phyloP scores from a whole-genome alignment of 2,888 invertebrate genomes.

The Plutella xylostella region DNA sequence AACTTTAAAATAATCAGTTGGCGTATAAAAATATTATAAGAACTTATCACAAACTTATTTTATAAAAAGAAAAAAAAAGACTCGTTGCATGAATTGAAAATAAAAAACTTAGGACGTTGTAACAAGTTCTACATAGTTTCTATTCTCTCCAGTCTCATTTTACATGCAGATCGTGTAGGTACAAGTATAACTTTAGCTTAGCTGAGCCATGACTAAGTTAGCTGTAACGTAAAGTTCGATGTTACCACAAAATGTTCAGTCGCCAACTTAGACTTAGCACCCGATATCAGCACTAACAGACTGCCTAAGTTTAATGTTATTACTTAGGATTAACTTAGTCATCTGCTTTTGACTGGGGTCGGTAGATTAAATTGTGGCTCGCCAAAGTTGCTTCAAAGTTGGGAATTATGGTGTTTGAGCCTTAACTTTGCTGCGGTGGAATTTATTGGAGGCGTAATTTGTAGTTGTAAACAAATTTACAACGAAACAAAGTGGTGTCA shows the following conservation, averaged over 20 bases:
- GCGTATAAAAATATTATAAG: no score
- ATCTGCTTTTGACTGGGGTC: constrained; percentile 18
- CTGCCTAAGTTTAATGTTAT: constrained; percentile 44
- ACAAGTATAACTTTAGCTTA: background rate
- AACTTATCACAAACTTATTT: no score
- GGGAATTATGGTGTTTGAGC: background rate
- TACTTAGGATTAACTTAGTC: constrained; percentile 37
- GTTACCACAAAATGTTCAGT: constrained; percentile 46
- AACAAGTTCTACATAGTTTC: background rate
- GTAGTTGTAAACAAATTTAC: no score
- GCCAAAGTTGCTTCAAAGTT: background rate
- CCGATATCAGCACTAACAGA: constrained; percentile 49
- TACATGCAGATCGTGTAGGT: background rate
- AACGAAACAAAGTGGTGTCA: no score
- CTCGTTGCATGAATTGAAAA: background rate
- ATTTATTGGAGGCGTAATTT: no score
- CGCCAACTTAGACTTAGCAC: constrained; percentile 55
- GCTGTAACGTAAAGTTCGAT: constrained; percentile 25
- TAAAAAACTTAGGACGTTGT: background rate
- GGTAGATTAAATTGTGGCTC: constrained; percentile 2
- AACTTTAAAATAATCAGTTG: no score
- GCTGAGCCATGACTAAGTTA: background rate
- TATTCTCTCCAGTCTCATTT: background rate
- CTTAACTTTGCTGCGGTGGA: no score
- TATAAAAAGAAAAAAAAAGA: no score